These are phyloP conservation scores for Doryteuthis pealeii DNA, from an alignment of 1,140 invertebrate genomes.

Conservation along the genomic window DNA sequence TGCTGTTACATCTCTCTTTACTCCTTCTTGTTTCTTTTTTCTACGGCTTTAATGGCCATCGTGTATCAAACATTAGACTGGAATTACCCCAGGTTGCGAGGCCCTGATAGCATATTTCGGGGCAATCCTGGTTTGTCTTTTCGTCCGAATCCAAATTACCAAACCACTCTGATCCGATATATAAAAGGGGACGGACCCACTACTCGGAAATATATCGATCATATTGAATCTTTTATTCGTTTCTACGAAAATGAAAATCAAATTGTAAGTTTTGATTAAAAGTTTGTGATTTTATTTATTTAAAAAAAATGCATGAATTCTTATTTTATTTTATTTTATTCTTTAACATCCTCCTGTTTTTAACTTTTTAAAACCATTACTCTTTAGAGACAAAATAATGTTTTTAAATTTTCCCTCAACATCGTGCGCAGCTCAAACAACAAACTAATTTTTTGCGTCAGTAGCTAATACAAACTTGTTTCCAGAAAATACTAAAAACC, in stretches of 20 bases:
- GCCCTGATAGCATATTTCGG: slow-evolving; percentile 81
- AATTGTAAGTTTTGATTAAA: background rate
- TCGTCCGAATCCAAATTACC: slow-evolving; percentile 88
- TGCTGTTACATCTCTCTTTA: slow-evolving; percentile 92
- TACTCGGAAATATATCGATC: slow-evolving; percentile 41
- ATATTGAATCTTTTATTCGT: slow-evolving; percentile 42
- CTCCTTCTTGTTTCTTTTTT: slow-evolving; percentile 79
- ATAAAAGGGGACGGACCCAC: slow-evolving; percentile 51
- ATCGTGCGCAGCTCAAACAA: too few relatives aligned
- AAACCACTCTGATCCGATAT: slow-evolving; percentile 92
- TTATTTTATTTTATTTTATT: too few relatives aligned
- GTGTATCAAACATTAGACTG: slow-evolving; percentile 90
- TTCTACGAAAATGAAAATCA: background rate
- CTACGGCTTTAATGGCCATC: slow-evolving; percentile 84
- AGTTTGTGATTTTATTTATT: background rate
- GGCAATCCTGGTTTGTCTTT: slow-evolving; percentile 89
- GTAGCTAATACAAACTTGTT: too few relatives aligned
- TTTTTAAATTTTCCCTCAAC: too few relatives aligned
- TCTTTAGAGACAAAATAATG: too few relatives aligned
- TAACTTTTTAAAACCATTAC: too few relatives aligned
- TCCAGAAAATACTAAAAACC: too few relatives aligned
- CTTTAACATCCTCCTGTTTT: too few relatives aligned
- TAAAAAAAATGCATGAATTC: too few relatives aligned
- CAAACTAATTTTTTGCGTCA: too few relatives aligned
- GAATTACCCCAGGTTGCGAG: slow-evolving; percentile 82